phyloP scores from a whole-genome alignment of 1,140 invertebrate genomes.

The Lycorma delicatula region DNA sequence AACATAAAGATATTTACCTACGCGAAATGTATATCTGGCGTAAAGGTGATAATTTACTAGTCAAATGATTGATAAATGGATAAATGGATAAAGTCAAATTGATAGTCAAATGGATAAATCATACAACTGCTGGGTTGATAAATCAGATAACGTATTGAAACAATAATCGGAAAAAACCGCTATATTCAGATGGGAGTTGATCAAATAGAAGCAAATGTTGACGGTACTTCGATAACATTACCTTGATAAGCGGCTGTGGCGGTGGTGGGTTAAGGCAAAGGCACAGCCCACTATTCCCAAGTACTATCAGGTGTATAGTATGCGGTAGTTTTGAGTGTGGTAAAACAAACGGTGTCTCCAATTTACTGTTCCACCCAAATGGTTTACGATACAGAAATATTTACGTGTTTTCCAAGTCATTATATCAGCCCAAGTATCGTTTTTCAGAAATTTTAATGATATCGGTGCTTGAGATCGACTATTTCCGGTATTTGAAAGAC shows the following conservation, averaged over 20 bases:
- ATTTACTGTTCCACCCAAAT: constrained; percentile 29
- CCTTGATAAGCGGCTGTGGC: constrained; percentile 23
- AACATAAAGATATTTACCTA: too few species aligned
- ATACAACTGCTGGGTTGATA: constrained; percentile 33
- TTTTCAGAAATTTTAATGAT: constrained; percentile 29
- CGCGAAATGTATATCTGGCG: too few species aligned
- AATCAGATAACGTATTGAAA: constrained; percentile 13
- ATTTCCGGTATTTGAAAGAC: constrained; percentile 28
- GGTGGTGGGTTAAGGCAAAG: constrained; percentile 29
- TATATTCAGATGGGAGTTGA: background rate
- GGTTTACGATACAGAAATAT: constrained; percentile 37
- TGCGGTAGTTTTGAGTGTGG: constrained; percentile 36
- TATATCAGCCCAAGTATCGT: constrained; percentile 35
- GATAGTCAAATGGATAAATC: constrained; percentile 26
- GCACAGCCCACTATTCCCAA: constrained; percentile 28
- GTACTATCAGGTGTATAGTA: too few species aligned
- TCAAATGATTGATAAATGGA: constrained; percentile 37
- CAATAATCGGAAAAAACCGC: background rate
- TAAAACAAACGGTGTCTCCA: constrained; percentile 36
- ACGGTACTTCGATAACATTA: constrained; percentile 11
- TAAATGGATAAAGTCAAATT: too few species aligned
- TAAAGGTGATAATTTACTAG: constrained; percentile 30
- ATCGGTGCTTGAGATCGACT: constrained; percentile 20
- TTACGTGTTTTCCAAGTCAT: constrained; percentile 37
- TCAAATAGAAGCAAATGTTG: background rate